Evolutionary conservation across 2,797 vertebrate genomes (phyloP).

Genomic region (Ispidina picta): DNA sequence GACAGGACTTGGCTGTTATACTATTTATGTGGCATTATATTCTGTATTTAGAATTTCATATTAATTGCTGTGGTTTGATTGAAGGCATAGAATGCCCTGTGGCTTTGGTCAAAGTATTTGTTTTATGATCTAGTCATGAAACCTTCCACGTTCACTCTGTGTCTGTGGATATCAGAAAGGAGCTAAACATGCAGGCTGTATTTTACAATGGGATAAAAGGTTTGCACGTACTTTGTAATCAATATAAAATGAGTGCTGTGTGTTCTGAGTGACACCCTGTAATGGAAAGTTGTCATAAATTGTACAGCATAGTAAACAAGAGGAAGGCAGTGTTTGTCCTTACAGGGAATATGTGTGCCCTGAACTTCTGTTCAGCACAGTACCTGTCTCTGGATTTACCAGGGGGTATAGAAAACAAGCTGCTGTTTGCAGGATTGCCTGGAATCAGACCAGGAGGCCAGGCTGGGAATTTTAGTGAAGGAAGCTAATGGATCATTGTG

Average conservation of each 20-base stretch:
- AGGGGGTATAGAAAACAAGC: background rate
- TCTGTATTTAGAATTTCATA: conserved; percentile 86
- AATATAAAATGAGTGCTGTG: background rate
- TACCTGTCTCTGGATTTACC: background rate
- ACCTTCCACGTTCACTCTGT: conserved; percentile 36
- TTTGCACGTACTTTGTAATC: conserved; percentile 33
- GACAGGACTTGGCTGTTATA: conserved; percentile 87
- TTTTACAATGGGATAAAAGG: conserved; percentile 25
- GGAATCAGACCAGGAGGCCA: background rate
- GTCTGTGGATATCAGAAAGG: conserved; percentile 49
- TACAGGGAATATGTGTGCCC: background rate
- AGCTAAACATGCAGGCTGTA: conserved; percentile 3
- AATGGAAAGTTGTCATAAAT: conserved; percentile 9
- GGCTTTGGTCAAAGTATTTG: conserved; percentile 75
- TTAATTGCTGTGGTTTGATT: conserved; percentile 82
- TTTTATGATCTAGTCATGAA: conserved; percentile 66
- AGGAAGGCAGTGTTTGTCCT: conserved; percentile 3
- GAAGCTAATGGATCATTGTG: conserved; percentile 5
- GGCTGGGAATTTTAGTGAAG: background rate
- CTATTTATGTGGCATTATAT: conserved; percentile 87
- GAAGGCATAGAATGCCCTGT: conserved; percentile 71
- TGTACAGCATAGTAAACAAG: background rate
- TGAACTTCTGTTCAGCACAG: background rate
- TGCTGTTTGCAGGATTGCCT: background rate
- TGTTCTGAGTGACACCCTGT: background rate